phyloP scores from a whole-genome alignment of 2,888 invertebrate species.

The Scaeva pyrastri region DNA sequence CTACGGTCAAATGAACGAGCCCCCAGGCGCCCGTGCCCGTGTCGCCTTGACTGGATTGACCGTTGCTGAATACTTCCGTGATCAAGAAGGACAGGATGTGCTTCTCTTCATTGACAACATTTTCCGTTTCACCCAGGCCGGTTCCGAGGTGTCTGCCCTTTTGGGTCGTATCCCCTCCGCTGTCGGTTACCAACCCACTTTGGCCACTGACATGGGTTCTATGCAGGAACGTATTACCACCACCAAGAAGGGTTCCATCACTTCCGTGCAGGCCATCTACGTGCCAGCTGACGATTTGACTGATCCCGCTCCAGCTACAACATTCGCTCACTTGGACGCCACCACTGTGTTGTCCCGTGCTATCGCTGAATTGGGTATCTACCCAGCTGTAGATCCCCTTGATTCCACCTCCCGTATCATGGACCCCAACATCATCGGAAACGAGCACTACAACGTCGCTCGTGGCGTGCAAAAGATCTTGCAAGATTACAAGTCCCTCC shows the following conservation, averaged over 20 bases:
- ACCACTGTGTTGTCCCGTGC: conserved; percentile 96
- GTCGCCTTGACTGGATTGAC: conserved; percentile 96
- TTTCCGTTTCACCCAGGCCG: conserved; percentile 96
- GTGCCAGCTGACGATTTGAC: conserved; percentile 98
- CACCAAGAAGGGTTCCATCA: conserved; percentile 97
- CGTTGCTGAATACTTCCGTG: conserved; percentile 97
- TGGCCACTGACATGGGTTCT: conserved; percentile 98
- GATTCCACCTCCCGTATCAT: conserved; percentile 97
- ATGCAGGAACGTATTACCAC: conserved; percentile 99
- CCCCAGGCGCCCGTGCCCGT: conserved; percentile 96
- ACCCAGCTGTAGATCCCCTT: conserved; percentile 97
- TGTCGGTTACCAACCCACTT: conserved; percentile 97
- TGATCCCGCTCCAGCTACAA: conserved; percentile 97
- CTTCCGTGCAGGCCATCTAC: conserved; percentile 97
- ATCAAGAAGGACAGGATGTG: conserved; percentile 96
- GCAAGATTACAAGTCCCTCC: conserved; percentile 91
- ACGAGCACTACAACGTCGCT: conserved; percentile 94
- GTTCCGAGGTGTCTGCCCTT: conserved; percentile 95
- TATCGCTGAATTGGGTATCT: conserved; percentile 96
- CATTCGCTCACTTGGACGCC: conserved; percentile 98
- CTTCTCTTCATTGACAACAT: conserved; percentile 98
- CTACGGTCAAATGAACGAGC: conserved; percentile 98
- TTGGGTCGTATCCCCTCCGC: conserved; percentile 97
- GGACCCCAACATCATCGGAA: conserved; percentile 95
- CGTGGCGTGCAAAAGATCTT: conserved; percentile 96